Evolutionary conservation across 2,888 invertebrate genomes (phyloP), one percentile per base, ranked within the genome.

Genomic region (Tenthredo mesomela): DNA sequence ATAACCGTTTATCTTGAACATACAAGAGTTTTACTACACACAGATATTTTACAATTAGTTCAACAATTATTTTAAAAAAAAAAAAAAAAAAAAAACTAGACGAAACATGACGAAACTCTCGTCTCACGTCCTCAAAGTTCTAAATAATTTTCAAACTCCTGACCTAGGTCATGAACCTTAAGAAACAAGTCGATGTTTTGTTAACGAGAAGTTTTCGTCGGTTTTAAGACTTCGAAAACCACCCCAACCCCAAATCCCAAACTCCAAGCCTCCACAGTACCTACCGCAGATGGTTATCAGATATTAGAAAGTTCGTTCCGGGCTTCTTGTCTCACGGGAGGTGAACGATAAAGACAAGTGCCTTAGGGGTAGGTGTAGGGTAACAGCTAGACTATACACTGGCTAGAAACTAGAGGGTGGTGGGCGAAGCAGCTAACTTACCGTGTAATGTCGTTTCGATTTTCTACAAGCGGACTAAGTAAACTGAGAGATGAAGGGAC

Each of bases 391-490:
- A 71, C 29, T 54, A 21, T 25, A 40, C 21, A 73, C 29, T 54
- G 47, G 77, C 33, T 47, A 50, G 43, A 43, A 43, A 43, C 73
- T 77, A 33, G 18, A 18, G 50, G 9, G 15, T 29, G 4, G 61
- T 12, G n/a, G 40, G 67, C 5, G 47, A 25, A 25, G 70, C 21
- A 80, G 82, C 50, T 82, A 82, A 67, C 67, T 47, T 82, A 50
- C 82, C 82, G 70, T 67, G 61, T 82, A 82, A 82, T 82, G 70
- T 67, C 67, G 47, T 82, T 82, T 82, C 82, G 67, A 82, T 82
- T 47, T 82, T 82, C 67, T 70, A n/a, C 25, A n/a, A 47, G n/a
- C 18, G 47, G 25, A 75, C 25, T 33, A 47, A 47, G 43, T 54
- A 54, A n/a, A 54, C 54, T n/a, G 37, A 9, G 70, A 70, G 70